Percentiles rank a stretch among this genome's conserved stretches.
These are phyloP conservation scores for Mixornis gularis DNA, from an alignment of 2,113 vertebrate genomes.

Conservation along the genomic window DNA sequence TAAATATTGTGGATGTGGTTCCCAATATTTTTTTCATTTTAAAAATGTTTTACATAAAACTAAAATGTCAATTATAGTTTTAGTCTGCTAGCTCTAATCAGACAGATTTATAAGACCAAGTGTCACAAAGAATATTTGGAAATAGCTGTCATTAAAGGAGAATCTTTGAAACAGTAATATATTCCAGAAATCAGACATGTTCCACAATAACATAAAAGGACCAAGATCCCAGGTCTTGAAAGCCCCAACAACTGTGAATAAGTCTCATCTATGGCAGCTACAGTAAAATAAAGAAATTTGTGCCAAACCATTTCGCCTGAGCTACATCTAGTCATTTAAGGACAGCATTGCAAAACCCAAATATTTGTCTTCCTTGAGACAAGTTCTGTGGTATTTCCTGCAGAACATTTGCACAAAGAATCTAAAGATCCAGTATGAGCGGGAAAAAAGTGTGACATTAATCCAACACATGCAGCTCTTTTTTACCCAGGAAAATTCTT, in stretches of 20 bases:
- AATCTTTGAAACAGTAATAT: not conserved
- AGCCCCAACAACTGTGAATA: not conserved
- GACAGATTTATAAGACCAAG: not conserved
- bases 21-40: not conserved
- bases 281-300: not conserved
- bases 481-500: not conserved
- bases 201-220: not conserved
- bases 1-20: not conserved
- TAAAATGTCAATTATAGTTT: not conserved
- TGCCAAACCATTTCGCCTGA: not conserved
- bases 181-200: not conserved
- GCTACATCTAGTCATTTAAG: conserved; percentile 28
- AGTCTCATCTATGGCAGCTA: not conserved
- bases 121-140: not conserved
- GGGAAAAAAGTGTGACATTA: not conserved
- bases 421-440: conserved; percentile 3
- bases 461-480: not conserved
- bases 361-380: conserved; percentile 50
- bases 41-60: not conserved
- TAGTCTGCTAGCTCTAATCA: not conserved
- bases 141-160: not conserved
- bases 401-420: conserved; percentile 8
- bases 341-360: conserved; percentile 42
- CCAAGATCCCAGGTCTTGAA: not conserved
- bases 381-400: conserved; percentile 39